Conservation (phyloP, 2,797 vertebrate species). For the Gorsachius magnificus region DNA sequence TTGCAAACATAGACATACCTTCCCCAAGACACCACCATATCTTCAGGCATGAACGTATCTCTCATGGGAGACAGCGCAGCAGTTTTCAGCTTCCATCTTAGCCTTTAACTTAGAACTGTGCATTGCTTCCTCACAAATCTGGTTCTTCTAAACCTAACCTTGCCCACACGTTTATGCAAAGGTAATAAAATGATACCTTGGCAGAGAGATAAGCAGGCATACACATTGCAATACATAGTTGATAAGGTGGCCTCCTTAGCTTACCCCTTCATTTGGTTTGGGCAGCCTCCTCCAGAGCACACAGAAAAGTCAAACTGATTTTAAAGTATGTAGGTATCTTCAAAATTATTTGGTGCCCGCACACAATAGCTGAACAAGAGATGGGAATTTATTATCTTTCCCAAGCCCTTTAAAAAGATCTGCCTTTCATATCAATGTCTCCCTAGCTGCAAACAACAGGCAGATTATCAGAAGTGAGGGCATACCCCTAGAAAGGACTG, state of each 20-base stretch:
- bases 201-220: background rate
- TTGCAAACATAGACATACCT: background rate
- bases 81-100: background rate
- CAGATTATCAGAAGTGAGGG: background rate
- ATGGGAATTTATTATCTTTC: background rate
- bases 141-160: background rate
- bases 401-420: background rate
- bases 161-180: fast-evolving
- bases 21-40: fast-evolving
- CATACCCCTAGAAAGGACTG: fast-evolving
- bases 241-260: background rate
- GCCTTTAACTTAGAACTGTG: background rate
- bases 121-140: background rate
- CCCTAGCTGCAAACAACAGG: background rate
- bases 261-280: background rate
- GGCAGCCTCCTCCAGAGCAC: background rate
- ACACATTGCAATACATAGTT: background rate
- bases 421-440: background rate
- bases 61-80: background rate
- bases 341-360: background rate
- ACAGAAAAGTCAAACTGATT: background rate
- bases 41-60: background rate
- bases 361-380: background rate
- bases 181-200: background rate
- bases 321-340: background rate